Evolutionary conservation across 1,140 invertebrate species (phyloP).

Genomic region (Leptinotarsa undecemlineata): DNA sequence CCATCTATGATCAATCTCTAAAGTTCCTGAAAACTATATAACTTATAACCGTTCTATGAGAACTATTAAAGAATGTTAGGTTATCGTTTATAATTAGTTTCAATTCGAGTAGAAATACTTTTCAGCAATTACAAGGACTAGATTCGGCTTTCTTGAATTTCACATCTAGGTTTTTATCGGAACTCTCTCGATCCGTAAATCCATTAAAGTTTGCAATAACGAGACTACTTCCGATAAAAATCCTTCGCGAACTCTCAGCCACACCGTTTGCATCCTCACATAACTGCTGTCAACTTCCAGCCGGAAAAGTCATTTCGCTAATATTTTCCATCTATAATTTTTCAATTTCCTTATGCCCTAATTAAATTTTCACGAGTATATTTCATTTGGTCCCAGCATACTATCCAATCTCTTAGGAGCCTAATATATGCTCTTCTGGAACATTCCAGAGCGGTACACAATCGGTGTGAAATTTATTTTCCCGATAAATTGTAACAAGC

Average conservation of each 20-base stretch:
- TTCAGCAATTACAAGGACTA: too few species aligned
- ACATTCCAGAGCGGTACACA: neutral
- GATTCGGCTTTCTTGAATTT: too few species aligned
- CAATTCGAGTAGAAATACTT: too few species aligned
- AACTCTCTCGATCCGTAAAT: too few species aligned
- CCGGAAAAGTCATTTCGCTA: neutral
- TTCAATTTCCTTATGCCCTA: neutral
- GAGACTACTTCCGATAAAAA: neutral
- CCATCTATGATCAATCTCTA: too few species aligned
- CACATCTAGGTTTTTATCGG: too few species aligned
- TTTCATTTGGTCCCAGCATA: neutral
- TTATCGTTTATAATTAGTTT: too few species aligned
- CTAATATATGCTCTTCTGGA: conserved; percentile 10
- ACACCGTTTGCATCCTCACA: neutral
- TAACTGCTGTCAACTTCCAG: neutral
- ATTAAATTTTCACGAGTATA: neutral
- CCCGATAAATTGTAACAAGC: conserved; percentile 11
- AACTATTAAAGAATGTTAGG: too few species aligned
- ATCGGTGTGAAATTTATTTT: conserved; percentile 14
- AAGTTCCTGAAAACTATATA: too few species aligned
- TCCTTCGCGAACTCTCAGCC: neutral
- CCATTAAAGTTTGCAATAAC: too few species aligned
- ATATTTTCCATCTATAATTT: neutral
- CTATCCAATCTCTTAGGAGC: neutral
- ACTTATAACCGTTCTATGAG: too few species aligned